These are phyloP conservation scores for Rhyzopertha dominica DNA, from an alignment of 1,140 invertebrate genomes.

Conservation along the genomic window DNA sequence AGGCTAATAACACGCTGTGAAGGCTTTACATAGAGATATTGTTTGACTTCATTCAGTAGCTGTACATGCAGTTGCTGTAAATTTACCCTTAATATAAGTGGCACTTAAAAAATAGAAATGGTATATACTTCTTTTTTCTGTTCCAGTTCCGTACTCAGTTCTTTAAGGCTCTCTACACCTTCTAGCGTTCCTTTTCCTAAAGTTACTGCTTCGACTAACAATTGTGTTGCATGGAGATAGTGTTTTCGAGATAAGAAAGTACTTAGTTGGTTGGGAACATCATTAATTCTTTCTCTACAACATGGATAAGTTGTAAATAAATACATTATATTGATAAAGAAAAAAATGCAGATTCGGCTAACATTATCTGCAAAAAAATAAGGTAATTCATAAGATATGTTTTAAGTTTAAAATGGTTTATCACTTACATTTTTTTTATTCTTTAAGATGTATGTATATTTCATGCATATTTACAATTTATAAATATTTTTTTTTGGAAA, in stretches of 20 bases:
- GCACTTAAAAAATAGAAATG: slow-evolving; percentile 1
- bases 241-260: slow-evolving; percentile 68
- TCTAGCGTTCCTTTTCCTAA: slow-evolving; percentile 67
- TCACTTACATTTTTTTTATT: too few species aligned
- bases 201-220: slow-evolving; percentile 64
- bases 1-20: slow-evolving; percentile 53
- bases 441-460: too few species aligned
- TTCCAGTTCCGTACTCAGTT: slow-evolving; percentile 68
- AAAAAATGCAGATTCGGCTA: neutral
- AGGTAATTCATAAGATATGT: slow-evolving; percentile 8
- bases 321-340: slow-evolving; percentile 19
- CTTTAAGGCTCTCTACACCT: slow-evolving; percentile 74
- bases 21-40: slow-evolving; percentile 68
- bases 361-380: slow-evolving; percentile 14
- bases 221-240: slow-evolving; percentile 81
- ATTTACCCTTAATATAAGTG: slow-evolving; percentile 16
- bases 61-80: slow-evolving; percentile 61
- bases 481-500: too few species aligned
- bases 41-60: slow-evolving; percentile 67
- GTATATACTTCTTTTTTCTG: slow-evolving; percentile 62
- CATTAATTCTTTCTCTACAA: slow-evolving; percentile 69
- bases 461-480: too few species aligned
- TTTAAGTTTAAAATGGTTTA: too few species aligned
- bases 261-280: slow-evolving; percentile 72
- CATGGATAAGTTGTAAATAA: slow-evolving; percentile 14